A percentile compares a stretch with the other conserved stretches of the same genome.
These are phyloP conservation scores for Ypsolopha scabrella DNA, from an alignment of 2,888 invertebrate species.

Conservation along the genomic window DNA sequence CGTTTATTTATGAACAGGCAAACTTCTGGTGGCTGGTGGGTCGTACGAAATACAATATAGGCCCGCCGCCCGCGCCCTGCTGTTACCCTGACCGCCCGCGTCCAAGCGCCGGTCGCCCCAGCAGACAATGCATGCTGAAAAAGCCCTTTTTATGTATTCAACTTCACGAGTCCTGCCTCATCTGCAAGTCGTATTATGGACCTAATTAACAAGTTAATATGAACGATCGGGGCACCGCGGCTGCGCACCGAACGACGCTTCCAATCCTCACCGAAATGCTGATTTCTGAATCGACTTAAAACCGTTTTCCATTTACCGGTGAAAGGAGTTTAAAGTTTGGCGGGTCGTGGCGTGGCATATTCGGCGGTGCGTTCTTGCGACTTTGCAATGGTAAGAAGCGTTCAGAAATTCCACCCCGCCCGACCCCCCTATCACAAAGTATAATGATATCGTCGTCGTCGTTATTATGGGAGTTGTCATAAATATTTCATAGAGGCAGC, in stretches of 20 bases:
- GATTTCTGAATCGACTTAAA: conserved; percentile 10
- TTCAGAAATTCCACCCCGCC: conserved; percentile 69
- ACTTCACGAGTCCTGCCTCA: conserved; percentile 78
- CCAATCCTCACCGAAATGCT: conserved; percentile 11
- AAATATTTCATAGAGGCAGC: conserved; percentile 63
- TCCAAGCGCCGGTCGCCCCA: conserved; percentile 22
- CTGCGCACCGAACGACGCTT: conserved; percentile 43
- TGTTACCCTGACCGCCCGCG: conserved; percentile 12
- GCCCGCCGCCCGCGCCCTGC: conserved; percentile 30
- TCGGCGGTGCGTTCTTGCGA: conserved; percentile 32
- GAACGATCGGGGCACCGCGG: conserved; percentile 77
- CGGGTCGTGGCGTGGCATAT: conserved; percentile 13
- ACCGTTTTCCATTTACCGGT: conserved; percentile 38
- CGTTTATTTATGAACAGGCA: conserved; percentile 73
- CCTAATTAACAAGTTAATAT: conserved; percentile 93
- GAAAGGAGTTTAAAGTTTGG: conserved; percentile 23
- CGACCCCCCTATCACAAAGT: conserved; percentile 71
- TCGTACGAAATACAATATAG: conserved; percentile 61
- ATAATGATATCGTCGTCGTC: conserved; percentile 70
- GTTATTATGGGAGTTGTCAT: conserved; percentile 68
- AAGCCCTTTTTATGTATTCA: conserved; percentile 78
- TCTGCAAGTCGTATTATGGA: conserved; percentile 92
- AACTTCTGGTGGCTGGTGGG: conserved; percentile 69
- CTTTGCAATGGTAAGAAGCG: conserved; percentile 68
- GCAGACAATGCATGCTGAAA: conserved; percentile 68